phyloP scores from a whole-genome alignment of 2,888 invertebrate species.

The Agonopterix heracliana region DNA sequence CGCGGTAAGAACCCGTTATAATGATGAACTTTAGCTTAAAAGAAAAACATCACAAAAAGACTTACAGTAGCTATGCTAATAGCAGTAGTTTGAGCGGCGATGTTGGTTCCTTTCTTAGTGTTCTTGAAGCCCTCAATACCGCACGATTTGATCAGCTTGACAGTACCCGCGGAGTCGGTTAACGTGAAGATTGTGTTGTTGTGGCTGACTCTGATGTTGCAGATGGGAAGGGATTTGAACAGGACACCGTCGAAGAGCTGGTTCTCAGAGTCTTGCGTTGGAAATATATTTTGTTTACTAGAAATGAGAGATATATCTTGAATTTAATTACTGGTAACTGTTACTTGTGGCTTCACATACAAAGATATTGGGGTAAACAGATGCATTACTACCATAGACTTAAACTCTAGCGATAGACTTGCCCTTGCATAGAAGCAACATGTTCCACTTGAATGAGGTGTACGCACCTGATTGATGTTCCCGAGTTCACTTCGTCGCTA shows the following conservation, averaged over 20 bases:
- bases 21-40: too few relatives aligned
- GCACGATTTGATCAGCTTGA: slow-evolving; percentile 82
- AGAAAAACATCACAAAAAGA: slow-evolving; percentile 14
- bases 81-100: slow-evolving; percentile 97
- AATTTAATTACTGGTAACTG: too few relatives aligned
- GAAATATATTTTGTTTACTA: slow-evolving; percentile 83
- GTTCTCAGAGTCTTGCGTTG: slow-evolving; percentile 82
- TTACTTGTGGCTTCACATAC: too few relatives aligned
- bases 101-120: slow-evolving; percentile 95
- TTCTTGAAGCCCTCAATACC: slow-evolving; percentile 97
- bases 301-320: slow-evolving; percentile 5
- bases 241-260: slow-evolving; percentile 84
- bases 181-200: slow-evolving; percentile 93
- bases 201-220: slow-evolving; percentile 86
- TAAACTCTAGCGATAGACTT: too few relatives aligned
- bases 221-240: slow-evolving; percentile 88
- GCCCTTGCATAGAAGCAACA: too few relatives aligned
- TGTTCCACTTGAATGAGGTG: too few relatives aligned
- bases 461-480: too few relatives aligned
- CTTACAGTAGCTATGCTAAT: slow-evolving; percentile 85
- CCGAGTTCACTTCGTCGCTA: too few relatives aligned
- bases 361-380: too few relatives aligned
- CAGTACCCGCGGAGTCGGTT: slow-evolving; percentile 81
- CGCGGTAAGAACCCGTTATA: too few relatives aligned
- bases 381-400: too few relatives aligned